phyloP scores from a whole-genome alignment of 2,113 vertebrate genomes.

The Psettodes erumei region DNA sequence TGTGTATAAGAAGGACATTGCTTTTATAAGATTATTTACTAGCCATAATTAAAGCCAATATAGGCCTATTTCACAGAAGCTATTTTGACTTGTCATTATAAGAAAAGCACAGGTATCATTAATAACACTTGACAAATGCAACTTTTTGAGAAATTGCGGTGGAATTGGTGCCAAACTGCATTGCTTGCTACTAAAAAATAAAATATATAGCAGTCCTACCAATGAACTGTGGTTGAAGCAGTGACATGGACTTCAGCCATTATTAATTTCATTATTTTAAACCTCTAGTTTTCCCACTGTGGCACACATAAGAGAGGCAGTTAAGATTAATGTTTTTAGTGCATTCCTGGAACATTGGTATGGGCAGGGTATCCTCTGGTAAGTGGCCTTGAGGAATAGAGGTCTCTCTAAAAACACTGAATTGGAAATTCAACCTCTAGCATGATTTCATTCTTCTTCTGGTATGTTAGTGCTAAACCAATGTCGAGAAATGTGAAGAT shows the following conservation, averaged over 20 bases:
- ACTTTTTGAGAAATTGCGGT: too few relatives aligned
- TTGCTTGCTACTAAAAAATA: too few relatives aligned
- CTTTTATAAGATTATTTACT: neutral
- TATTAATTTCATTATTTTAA: too few relatives aligned
- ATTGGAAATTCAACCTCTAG: slow-evolving; percentile 7
- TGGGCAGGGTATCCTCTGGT: neutral
- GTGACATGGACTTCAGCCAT: too few relatives aligned
- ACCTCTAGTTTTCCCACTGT: too few relatives aligned
- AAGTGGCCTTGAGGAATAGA: neutral
- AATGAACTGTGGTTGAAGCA: too few relatives aligned
- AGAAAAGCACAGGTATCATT: neutral
- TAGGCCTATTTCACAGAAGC: neutral
- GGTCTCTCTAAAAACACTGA: neutral
- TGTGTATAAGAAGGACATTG: neutral
- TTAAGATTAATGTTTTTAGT: too few relatives aligned
- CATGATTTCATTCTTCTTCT: too few relatives aligned
- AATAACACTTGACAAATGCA: too few relatives aligned
- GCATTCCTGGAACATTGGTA: neutral
- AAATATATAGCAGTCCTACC: too few relatives aligned
- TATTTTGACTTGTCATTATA: neutral
- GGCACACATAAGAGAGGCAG: too few relatives aligned
- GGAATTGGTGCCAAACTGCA: too few relatives aligned
- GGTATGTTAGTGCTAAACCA: neutral
- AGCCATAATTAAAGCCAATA: neutral
- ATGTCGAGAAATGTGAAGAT: neutral